Conservation (phyloP, 2,797 vertebrate genomes). For the Poecilia velifera region DNA sequence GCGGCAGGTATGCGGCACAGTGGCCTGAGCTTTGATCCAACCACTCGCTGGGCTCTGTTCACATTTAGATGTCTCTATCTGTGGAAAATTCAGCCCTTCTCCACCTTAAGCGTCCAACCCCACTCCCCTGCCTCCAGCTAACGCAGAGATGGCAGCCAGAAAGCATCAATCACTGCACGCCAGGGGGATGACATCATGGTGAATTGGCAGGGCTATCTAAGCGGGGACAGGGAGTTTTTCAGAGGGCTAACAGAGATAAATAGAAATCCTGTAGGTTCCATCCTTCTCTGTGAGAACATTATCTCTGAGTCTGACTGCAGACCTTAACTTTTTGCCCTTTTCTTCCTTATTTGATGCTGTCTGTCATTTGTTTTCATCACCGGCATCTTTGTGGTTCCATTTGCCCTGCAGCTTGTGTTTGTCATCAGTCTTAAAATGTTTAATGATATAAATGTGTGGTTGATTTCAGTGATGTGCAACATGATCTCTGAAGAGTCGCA, state of each 20-base stretch:
- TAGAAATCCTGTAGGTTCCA: conserved; percentile 69
- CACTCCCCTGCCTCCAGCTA: conserved; percentile 50
- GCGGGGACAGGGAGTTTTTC: conserved; percentile 71
- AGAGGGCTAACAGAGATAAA: conserved; percentile 79
- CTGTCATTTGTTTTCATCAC: conserved; percentile 57
- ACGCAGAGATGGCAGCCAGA: conserved; percentile 71
- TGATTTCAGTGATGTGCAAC: conserved; percentile 33
- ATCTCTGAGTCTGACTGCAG: conserved; percentile 53
- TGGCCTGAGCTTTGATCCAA: conserved; percentile 47
- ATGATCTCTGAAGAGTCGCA: conserved; percentile 25
- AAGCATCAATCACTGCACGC: conserved; percentile 79
- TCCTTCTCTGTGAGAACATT: conserved; percentile 75
- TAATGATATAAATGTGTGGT: conserved; percentile 29
- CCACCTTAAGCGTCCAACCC: conserved; percentile 45
- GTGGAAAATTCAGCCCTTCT: conserved; percentile 63
- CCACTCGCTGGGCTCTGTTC: conserved; percentile 67
- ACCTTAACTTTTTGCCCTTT: conserved; percentile 50
- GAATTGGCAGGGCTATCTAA: conserved; percentile 81
- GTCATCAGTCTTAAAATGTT: conserved; percentile 35
- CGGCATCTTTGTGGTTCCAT: conserved; percentile 3
- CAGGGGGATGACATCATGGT: conserved; percentile 81
- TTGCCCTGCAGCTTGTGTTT: conserved; percentile 24
- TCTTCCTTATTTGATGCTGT: conserved; percentile 9
- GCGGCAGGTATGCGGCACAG: conserved; percentile 46
- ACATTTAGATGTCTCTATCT: conserved; percentile 78